Evolutionary conservation across 2,797 vertebrate genomes (phyloP).

Genomic region (Hippoglossus hippoglossus): DNA sequence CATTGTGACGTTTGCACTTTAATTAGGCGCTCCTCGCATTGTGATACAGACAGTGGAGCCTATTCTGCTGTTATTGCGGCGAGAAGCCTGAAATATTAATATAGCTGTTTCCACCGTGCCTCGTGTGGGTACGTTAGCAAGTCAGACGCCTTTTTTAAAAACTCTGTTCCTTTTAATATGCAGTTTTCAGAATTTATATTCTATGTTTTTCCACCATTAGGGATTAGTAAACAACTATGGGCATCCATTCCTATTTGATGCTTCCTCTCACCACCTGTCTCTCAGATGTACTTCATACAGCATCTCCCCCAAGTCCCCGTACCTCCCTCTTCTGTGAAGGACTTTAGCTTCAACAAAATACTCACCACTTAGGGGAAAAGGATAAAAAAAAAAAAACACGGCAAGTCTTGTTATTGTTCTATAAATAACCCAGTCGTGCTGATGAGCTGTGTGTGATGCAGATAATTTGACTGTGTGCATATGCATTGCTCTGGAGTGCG

Average conservation of each 20-base stretch:
- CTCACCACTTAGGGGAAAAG: conserved; percentile 38
- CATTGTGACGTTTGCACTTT: neutral
- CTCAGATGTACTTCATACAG: conserved; percentile 59
- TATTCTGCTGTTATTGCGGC: neutral
- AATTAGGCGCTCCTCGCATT: conserved; percentile 1
- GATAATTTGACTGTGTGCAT: neutral
- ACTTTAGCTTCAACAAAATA: conserved; percentile 59
- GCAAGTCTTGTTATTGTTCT: conserved; percentile 31
- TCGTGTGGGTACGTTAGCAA: neutral
- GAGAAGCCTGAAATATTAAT: conserved; percentile 20
- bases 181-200: conserved; percentile 36
- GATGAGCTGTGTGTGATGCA: conserved; percentile 3
- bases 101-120: neutral
- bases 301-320: conserved; percentile 40
- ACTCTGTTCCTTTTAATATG: conserved; percentile 26
- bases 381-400: conserved; percentile 1
- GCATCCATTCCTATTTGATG: conserved; percentile 54
- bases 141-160: conserved; percentile 33
- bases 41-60: neutral
- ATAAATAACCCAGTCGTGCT: conserved; percentile 44
- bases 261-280: conserved; percentile 64
- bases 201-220: conserved; percentile 7
- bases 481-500: neutral
- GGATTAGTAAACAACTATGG: conserved; percentile 61
- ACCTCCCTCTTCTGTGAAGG: conserved; percentile 55